A percentile compares a stretch with the other conserved stretches of the same genome.
Conservation (phyloP, 2,888 invertebrate species). For the Clunio marinus region DNA sequence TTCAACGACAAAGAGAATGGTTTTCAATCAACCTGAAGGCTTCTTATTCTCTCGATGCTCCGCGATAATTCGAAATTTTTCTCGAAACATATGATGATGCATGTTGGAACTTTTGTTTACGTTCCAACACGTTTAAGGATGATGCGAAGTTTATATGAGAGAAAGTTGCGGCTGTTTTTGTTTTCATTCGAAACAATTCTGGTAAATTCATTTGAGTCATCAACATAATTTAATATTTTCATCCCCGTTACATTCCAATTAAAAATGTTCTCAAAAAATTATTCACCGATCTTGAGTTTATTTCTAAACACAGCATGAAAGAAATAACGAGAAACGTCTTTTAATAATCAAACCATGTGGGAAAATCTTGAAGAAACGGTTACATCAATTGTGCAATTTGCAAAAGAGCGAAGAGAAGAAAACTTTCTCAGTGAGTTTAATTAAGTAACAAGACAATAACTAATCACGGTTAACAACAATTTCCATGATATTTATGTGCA, state of each 20-base stretch:
- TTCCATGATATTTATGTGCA: too few species aligned
- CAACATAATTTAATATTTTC: too few species aligned
- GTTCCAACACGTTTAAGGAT: too few species aligned
- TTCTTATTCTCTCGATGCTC: neutral
- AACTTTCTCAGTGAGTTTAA: neutral
- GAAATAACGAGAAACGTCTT: too few species aligned
- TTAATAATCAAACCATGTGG: neutral
- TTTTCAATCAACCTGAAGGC: too few species aligned
- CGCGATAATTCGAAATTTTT: neutral
- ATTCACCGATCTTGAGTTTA: too few species aligned
- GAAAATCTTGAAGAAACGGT: neutral
- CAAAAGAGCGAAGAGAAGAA: too few species aligned
- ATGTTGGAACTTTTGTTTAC: neutral
- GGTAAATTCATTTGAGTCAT: too few species aligned
- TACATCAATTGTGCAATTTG: neutral
- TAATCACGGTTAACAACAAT: neutral
- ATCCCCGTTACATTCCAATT: too few species aligned
- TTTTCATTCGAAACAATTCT: too few species aligned
- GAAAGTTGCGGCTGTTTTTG: neutral
- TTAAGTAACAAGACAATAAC: neutral
- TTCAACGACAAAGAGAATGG: neutral
- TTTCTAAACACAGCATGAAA: too few species aligned
- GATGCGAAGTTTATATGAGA: neutral
- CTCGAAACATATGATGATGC: neutral
- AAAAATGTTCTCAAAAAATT: too few species aligned